Base-by-base conservation (phyloP, 1,140 invertebrate genomes). In the Drosophila virilis region DNA sequence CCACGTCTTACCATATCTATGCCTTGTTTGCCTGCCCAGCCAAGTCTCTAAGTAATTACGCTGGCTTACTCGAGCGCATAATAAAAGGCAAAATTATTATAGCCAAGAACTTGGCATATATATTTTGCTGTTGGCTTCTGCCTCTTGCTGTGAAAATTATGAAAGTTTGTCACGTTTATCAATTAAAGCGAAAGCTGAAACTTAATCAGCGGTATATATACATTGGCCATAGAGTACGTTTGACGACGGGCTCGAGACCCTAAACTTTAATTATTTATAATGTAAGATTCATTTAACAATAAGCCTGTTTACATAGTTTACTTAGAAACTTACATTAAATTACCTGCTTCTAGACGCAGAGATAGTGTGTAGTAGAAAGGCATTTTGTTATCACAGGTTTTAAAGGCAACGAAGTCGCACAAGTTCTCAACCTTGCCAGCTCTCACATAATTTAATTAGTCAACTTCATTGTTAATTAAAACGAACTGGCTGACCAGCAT, bases 141-240 rank as follows among this genome's bases (percentile, higher is more conserved):
- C 38, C 38, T 57, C 13, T 45, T 42, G 15, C 13, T 13, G 22
- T 28, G 35, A 37, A 55, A 82, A 82, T 88, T 86, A 86, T 86
- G 78, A 78, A 86, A 86, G 79, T 86, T 77, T 83, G 79, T 83
- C 83, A 86, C 83, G 83, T 88, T 86, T 82, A 86, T 81, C 66
- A 74, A 74, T 66, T 74, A 65, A 64, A 54, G 45, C 33, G 35
- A 60, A 52, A 8, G 22, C 22, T 28, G 35, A 45, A n/a, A 46
- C 59, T 37, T 38, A 32, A 8, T 22, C 15, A 45, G 58, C 38
- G 13, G 28, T 8, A n/a, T 60, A 51, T 33, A 51, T 51, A 15
- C 7, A 8, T 8, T 8, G 7, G n/a, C 33, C 12, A 22, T 6
- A 28, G 3, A 28, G 22, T 28, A 28, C 4, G 22, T 5, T 28